Evolutionary conservation across 2,888 invertebrate genomes (phyloP).

Genomic region (Acleris holmiana): DNA sequence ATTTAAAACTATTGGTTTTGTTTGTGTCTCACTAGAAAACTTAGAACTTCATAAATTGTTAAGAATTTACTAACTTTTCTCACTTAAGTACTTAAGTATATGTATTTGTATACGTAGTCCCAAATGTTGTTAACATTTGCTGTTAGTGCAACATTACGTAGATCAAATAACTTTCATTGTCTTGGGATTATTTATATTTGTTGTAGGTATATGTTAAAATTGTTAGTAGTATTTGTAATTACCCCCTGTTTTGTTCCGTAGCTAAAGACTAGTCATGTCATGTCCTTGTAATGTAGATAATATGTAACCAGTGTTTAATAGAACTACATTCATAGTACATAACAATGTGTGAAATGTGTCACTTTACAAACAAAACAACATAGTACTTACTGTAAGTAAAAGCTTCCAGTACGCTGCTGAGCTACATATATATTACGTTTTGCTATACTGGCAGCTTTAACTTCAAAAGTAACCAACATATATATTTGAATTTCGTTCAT

Average conservation of each 20-base stretch:
- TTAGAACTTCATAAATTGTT: too few relatives aligned
- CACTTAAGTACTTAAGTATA: too few relatives aligned
- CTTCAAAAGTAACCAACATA: not conserved
- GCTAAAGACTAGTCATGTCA: constrained; percentile 17
- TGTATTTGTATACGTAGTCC: too few relatives aligned
- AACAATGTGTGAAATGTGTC: too few relatives aligned
- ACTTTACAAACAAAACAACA: too few relatives aligned
- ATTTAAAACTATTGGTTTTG: too few relatives aligned
- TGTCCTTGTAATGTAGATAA: constrained; percentile 30
- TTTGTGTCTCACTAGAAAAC: too few relatives aligned
- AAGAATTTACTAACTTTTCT: too few relatives aligned
- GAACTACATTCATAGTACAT: too few relatives aligned
- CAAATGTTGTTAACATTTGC: constrained; percentile 14
- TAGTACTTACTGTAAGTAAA: too few relatives aligned
- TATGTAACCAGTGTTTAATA: constrained; percentile 27
- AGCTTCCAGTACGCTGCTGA: too few relatives aligned
- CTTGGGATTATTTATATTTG: constrained; percentile 1
- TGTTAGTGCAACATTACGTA: constrained; percentile 20
- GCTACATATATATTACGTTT: too few relatives aligned
- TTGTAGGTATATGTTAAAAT: constrained; percentile 18
- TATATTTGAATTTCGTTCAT: not conserved
- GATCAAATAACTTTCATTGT: constrained; percentile 18
- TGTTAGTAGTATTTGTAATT: constrained; percentile 29
- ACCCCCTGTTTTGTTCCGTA: constrained; percentile 24
- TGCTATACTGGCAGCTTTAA: not conserved